Conservation (phyloP, 2,888 invertebrate genomes). For the Rhingia campestris region DNA sequence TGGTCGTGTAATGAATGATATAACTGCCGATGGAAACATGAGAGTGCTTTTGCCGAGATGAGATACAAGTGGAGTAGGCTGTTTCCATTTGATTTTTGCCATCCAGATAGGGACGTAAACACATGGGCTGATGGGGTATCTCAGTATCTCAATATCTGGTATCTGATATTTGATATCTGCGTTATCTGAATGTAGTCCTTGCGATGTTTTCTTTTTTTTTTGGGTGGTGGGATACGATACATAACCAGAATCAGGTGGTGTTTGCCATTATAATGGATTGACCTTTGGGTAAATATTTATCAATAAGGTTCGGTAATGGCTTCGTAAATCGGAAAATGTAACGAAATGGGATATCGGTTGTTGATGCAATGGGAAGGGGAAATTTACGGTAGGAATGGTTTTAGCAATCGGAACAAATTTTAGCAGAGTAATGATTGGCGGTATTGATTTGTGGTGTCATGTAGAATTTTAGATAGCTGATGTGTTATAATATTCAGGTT, state of each 20-base stretch:
- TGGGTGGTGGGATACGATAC: background rate
- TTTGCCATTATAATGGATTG: conserved; percentile 45
- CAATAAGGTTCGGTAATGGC: conserved; percentile 17
- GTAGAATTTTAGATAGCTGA: no score
- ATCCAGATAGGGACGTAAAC: conserved; percentile 2
- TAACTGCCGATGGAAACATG: background rate
- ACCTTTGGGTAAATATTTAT: conserved; percentile 49
- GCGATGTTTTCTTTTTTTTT: background rate
- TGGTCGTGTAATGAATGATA: conserved; percentile 51
- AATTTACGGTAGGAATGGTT: background rate
- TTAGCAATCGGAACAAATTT: no score
- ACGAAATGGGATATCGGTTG: conserved; percentile 35
- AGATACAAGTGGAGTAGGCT: conserved; percentile 16
- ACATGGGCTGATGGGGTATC: conserved; percentile 21
- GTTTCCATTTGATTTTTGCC: conserved; percentile 1
- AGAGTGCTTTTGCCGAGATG: conserved; percentile 26
- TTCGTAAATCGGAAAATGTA: conserved; percentile 33
- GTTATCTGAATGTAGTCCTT: conserved; percentile 20
- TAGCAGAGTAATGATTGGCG: no score
- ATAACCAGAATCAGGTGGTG: background rate
- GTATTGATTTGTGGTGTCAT: no score
- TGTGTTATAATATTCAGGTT: no score
- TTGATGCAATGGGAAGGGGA: conserved; percentile 32
- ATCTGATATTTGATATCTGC: background rate
- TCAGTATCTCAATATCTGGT: no score